These are phyloP conservation scores for Girardia tigrina DNA, from an alignment of 2,888 invertebrate species.

Conservation along the genomic window DNA sequence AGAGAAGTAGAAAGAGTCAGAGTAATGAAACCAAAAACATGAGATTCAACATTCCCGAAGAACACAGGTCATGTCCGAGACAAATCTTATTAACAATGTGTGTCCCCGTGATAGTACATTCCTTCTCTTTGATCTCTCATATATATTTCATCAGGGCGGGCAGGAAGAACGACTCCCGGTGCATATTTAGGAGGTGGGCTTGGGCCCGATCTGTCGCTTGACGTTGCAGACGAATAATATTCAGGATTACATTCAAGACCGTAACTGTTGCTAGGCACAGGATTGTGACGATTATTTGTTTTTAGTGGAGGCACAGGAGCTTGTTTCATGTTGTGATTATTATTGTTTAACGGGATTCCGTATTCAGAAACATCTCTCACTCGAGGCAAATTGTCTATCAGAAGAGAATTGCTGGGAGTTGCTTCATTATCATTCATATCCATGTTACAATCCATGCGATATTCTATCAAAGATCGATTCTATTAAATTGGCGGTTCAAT, in stretches of 20 bases:
- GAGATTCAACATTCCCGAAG: not conserved
- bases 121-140: not conserved
- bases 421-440: conserved; percentile 19
- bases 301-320: conserved; percentile 12
- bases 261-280: conserved; percentile 19
- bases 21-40: too few relatives aligned
- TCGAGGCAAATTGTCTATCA: not conserved
- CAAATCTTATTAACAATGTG: not conserved
- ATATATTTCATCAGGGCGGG: not conserved
- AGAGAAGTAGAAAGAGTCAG: too few relatives aligned
- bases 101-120: conserved; percentile 9
- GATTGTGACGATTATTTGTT: not conserved
- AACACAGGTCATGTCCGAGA: not conserved
- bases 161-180: conserved; percentile 11
- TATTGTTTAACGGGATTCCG: not conserved
- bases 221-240: not conserved
- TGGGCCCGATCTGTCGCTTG: conserved; percentile 1
- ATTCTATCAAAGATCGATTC: not conserved
- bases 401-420: conserved; percentile 13
- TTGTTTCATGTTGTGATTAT: conserved; percentile 17
- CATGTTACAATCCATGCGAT: conserved; percentile 1
- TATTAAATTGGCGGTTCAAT: not conserved
- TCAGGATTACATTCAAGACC: conserved; percentile 11
- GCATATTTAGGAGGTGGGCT: conserved; percentile 13
- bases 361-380: not conserved